phyloP scores from a whole-genome alignment of 2,888 invertebrate species.

The Coelinius sp. region DNA sequence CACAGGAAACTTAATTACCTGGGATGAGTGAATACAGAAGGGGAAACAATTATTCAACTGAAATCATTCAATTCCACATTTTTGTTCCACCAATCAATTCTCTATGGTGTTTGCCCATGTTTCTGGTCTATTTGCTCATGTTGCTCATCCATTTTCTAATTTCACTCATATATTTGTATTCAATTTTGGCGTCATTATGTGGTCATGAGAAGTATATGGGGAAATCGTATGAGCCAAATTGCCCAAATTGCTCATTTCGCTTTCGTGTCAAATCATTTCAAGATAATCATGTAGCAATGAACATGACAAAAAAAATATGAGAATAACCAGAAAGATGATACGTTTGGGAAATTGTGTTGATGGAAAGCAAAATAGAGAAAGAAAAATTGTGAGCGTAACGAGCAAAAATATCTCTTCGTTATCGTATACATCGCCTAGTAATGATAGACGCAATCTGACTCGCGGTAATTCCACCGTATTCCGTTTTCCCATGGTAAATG shows the following conservation, averaged over 20 bases:
- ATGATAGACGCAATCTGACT: conserved; percentile 57
- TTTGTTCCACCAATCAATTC: background rate
- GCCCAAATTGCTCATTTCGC: too few species aligned
- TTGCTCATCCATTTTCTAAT: conserved; percentile 13
- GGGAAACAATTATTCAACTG: conserved; percentile 54
- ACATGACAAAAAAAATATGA: background rate
- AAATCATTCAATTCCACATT: conserved; percentile 19
- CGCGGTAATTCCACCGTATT: conserved; percentile 55
- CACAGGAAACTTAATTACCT: conserved; percentile 61
- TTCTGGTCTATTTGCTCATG: background rate
- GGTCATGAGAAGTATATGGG: too few species aligned
- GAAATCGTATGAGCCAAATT: too few species aligned
- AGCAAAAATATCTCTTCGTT: conserved; percentile 58
- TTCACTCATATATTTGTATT: too few species aligned
- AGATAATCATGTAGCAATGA: too few species aligned
- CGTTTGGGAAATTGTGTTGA: background rate
- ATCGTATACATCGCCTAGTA: conserved; percentile 45
- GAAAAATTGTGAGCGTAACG: conserved; percentile 51
- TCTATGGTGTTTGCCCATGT: too few species aligned
- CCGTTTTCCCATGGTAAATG: conserved; percentile 43
- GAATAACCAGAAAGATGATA: background rate
- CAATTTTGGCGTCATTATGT: too few species aligned
- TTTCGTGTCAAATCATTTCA: too few species aligned
- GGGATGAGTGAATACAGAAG: conserved; percentile 51
- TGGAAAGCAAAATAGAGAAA: background rate